Conservation (phyloP, 92 coral and sea anemone species). For the Phymanthus crucifer region DNA sequence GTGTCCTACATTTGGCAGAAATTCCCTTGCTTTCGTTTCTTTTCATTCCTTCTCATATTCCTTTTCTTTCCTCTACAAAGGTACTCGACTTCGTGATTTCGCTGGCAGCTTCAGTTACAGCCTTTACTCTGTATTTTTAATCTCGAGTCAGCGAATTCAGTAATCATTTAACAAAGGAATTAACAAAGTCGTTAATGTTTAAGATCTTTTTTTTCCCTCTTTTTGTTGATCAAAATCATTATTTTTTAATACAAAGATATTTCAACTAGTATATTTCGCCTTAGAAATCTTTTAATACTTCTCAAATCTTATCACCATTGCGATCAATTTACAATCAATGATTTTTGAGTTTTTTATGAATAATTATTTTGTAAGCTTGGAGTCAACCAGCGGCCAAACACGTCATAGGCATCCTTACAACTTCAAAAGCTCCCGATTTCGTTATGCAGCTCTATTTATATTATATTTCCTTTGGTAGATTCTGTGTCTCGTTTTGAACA, state of each 20-base stretch:
- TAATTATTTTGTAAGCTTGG: background rate
- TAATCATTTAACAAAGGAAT: background rate
- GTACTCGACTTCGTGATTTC: too few species aligned
- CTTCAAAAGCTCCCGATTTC: background rate
- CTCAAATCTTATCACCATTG: background rate
- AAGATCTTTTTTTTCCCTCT: background rate
- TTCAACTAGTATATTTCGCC: background rate
- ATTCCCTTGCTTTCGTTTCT: too few species aligned
- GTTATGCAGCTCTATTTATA: background rate
- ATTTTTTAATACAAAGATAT: background rate
- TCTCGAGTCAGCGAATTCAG: background rate
- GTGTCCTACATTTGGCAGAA: background rate
- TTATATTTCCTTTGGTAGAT: background rate
- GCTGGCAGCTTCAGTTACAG: too few species aligned
- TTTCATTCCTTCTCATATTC: background rate
- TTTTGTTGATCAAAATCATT: background rate
- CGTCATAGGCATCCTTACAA: slow-evolving; percentile 1
- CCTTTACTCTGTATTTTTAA: background rate
- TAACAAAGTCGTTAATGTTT: background rate
- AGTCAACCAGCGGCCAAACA: background rate
- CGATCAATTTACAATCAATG: too few species aligned
- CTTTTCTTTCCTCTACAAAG: background rate
- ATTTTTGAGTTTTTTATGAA: background rate
- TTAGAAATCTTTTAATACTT: background rate
- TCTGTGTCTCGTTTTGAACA: background rate